Evolutionary conservation across 1,140 invertebrate genomes (phyloP).

Genomic region (Asobara japonica): DNA sequence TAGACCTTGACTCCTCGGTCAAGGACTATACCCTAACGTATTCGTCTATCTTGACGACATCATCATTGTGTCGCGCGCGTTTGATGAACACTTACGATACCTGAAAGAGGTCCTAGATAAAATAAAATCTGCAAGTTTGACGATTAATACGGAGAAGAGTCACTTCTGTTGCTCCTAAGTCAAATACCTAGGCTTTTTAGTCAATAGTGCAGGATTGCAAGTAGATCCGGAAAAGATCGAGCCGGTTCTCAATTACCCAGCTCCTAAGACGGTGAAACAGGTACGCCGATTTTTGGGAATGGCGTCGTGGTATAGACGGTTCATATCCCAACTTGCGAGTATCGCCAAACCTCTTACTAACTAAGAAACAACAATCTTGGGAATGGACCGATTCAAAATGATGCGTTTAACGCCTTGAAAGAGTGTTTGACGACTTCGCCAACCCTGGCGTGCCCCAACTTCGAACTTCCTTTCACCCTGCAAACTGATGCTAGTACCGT

Average conservation of each 20-base stretch:
- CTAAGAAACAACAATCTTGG: not conserved
- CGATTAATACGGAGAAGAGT: constrained; percentile 50
- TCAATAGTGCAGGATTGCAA: too few relatives aligned
- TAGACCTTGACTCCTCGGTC: not conserved
- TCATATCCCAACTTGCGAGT: constrained; percentile 48
- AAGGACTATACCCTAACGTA: not conserved
- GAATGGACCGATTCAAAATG: not conserved
- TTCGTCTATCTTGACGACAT: too few relatives aligned
- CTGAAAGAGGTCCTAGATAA: not conserved
- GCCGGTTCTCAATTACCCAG: constrained; percentile 48
- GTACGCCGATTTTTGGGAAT: constrained; percentile 55
- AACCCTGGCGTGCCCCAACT: not conserved
- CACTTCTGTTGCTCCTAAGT: too few relatives aligned
- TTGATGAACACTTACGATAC: not conserved
- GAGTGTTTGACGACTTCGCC: not conserved
- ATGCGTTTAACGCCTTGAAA: not conserved
- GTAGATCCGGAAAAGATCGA: constrained; percentile 48
- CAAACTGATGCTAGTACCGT: not conserved
- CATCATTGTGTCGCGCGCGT: not conserved
- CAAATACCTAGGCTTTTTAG: too few relatives aligned
- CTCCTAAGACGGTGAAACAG: constrained; percentile 43
- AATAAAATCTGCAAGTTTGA: constrained; percentile 16
- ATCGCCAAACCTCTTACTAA: constrained; percentile 45
- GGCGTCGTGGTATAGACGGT: constrained; percentile 53
- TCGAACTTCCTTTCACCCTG: not conserved